Base-by-base conservation (phyloP, 2,797 vertebrate genomes). In the Cynodonichthys magdalenae region DNA sequence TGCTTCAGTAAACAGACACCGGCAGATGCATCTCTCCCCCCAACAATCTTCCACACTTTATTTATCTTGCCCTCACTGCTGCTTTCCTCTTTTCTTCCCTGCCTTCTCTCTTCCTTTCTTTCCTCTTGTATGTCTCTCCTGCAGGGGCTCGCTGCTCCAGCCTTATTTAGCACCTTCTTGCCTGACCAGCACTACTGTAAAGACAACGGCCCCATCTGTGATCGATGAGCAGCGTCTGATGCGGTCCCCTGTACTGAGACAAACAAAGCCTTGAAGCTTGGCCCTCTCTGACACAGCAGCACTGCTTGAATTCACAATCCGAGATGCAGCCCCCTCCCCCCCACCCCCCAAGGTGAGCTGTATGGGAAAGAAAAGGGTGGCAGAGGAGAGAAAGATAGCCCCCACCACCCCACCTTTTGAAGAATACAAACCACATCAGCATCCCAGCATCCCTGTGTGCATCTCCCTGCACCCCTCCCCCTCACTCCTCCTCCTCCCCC, bases 1-100 rank as follows among this genome's bases (percentile, higher is more conserved):
- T 90, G 87, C 92, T 91, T 92, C 87, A 84, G 89, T 92, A 92
- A 93, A 90, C 86, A 89, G 89, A 93, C 82, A 88, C 89, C 80
- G 85, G 39, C 53, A 85, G 84, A 87, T 84, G 84, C 80, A 79
- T 85, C 76, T 68, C 78, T 59, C 63, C 72, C 70, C 12, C 80
- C 71, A 80, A 70, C 51, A 15, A 44, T 83, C 77, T 81, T 83
- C 79, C 73, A 78, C 73, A 76, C 81, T 82, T 24, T 90, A 84
- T 90, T 87, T 90, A 89, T 85, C 85, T 84, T 73, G 64, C 51
- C 19, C 56, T 29, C 62, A 67, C 54, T 50, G 27, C 65, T 66
- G 72, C 63, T 66, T 47, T 53, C 66, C 49, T 57, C 8, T 75
- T 49, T 66, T 64, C 45, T 48, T 39, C 11, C 36, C 55, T 34